Evolutionary conservation across 2,888 invertebrate species (phyloP).

Genomic region (Lepidocyrtoides sp.): DNA sequence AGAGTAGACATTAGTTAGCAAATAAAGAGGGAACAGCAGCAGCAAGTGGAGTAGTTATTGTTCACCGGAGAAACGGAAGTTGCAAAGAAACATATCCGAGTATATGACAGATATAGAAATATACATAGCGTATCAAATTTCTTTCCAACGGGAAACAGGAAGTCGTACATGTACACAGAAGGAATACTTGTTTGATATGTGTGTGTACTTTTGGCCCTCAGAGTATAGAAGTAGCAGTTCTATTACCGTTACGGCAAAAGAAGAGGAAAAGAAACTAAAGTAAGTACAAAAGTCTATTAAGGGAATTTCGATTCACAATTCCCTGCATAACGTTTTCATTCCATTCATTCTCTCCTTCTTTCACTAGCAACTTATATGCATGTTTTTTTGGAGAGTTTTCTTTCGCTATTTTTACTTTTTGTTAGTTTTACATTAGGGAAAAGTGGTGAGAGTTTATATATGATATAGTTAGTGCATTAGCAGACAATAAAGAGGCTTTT

Average conservation of each 20-base stretch:
- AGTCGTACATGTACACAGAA: not conserved
- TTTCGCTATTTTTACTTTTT: not conserved
- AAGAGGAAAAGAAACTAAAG: not conserved
- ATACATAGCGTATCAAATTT: slow-evolving; percentile 11
- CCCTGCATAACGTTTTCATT: slow-evolving; percentile 26
- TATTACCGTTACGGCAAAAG: not conserved
- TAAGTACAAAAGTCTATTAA: slow-evolving; percentile 71
- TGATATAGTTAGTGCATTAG: too few species aligned
- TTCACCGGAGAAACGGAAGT: slow-evolving; percentile 73
- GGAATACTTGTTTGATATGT: not conserved
- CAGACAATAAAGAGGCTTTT: too few species aligned
- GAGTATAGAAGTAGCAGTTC: not conserved
- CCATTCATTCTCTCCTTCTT: slow-evolving; percentile 12
- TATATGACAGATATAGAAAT: not conserved
- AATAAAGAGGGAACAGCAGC: not conserved
- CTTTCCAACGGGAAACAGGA: not conserved
- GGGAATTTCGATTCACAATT: slow-evolving; percentile 61
- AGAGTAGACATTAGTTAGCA: not conserved
- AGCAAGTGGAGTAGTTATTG: slow-evolving; percentile 68
- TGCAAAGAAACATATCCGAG: slow-evolving; percentile 32
- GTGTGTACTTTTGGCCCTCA: slow-evolving; percentile 1
- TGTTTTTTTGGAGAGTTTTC: not conserved
- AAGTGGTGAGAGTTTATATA: slow-evolving; percentile 13
- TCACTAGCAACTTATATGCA: not conserved
- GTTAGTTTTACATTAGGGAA: slow-evolving; percentile 47